Base-by-base conservation (phyloP, 1,140 invertebrate genomes). In the Arion vulgaris region DNA sequence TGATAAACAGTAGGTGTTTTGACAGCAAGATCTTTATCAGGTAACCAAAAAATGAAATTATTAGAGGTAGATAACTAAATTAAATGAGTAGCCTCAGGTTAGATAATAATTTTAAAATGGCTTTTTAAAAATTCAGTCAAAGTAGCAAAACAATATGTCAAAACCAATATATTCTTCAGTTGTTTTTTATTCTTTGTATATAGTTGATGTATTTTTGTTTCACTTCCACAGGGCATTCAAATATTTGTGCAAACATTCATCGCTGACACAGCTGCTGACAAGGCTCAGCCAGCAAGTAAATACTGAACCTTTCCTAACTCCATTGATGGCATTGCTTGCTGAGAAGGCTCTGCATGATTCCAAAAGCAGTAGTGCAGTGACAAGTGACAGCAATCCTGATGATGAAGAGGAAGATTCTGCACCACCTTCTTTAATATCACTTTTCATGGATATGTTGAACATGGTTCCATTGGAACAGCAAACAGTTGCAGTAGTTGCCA, bases 391-490 rank as follows among this genome's bases (percentile, higher is more conserved):
- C 39, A 62, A 74, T 36, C 36, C 80, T 32, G 79, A 80, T 32
- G 80, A 81, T 36, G 69, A 81, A 13, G 32, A 81, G 13, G 80
- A 74, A 26, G 80, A 51, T 19, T 28, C 49, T 23, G 38, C 66
- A 15, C 19, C 62, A 13, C 49, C 80, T 11, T 38, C 69, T 0
- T 51, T 57, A 9, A 36, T 81, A 49, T 45, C 78, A 17, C 45
- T 81, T n/a, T 71, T 81, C n/a, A 53, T 74, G 41, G 71, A 81
- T 19, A 51, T 71, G n/a, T 49, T 80, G 26, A 66, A 9, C n/a
- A 19, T 32, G 38, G 74, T 76, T 76, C 32, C 41, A 23, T 19
- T 72, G 7, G 71, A 72, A 9, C 71, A 39, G 71, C 7, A 72
- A n/a, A 26, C 71, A n/a, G 71, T 72, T 41, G 23, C 71, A 41